These are phyloP conservation scores for Austrolebias charrua DNA, from an alignment of 2,797 vertebrate species.

Conservation along the genomic window DNA sequence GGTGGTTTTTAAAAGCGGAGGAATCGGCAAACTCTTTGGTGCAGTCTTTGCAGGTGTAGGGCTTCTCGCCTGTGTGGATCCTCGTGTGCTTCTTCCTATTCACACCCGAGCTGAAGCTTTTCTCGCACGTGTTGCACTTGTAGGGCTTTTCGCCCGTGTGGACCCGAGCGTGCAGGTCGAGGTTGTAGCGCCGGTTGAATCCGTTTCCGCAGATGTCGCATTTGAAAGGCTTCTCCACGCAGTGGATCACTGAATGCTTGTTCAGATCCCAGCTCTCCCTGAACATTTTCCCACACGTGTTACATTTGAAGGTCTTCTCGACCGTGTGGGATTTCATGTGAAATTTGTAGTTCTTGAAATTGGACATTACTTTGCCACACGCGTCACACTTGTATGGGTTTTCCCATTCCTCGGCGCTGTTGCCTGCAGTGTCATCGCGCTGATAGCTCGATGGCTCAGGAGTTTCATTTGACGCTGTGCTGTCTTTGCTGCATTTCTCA, in stretches of 20 bases:
- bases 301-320: conserved; percentile 49
- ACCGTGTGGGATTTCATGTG: conserved; percentile 63
- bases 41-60: conserved; percentile 51
- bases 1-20: conserved; percentile 51
- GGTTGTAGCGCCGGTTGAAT: conserved; percentile 46
- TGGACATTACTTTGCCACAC: conserved; percentile 52
- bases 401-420: neutral
- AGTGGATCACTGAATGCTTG: conserved; percentile 49
- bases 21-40: conserved; percentile 51
- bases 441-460: neutral
- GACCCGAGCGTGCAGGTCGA: conserved; percentile 39
- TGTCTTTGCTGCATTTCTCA: neutral
- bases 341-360: conserved; percentile 62
- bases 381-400: conserved; percentile 54
- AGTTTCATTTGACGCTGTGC: neutral
- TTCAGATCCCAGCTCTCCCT: conserved; percentile 60
- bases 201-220: conserved; percentile 41
- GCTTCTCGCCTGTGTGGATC: conserved; percentile 59
- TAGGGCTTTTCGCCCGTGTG: conserved; percentile 62
- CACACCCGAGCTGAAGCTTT: conserved; percentile 33
- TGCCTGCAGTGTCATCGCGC: neutral
- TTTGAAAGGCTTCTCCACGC: conserved; percentile 46
- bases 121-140: conserved; percentile 48
- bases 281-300: conserved; percentile 57
- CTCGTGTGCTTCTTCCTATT: conserved; percentile 57